Base-by-base conservation (phyloP, 2,113 vertebrate species). In the Upupa epops region DNA sequence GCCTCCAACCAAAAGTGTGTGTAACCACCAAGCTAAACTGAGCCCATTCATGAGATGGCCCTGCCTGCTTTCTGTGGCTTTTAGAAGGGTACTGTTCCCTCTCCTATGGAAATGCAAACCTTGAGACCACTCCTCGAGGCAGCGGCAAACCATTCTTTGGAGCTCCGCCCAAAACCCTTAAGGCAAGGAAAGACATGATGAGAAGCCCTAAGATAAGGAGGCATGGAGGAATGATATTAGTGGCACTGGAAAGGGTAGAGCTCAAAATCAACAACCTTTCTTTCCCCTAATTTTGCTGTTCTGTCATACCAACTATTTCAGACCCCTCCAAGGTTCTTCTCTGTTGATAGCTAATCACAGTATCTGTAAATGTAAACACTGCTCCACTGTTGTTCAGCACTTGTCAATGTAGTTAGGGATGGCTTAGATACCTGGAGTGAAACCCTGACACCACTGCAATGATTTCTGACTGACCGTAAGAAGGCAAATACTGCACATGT, bases 1-100 rank as follows among this genome's bases (percentile, higher is more conserved):
- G 51, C 34, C 46, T 72, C 20, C 0, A 5, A 89, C 46, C 51
- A 42, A 0, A 0, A 60, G 31, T 1, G 1, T 5, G 6, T 17
- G 42, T 25, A 63, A 17, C 48, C 32, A 59, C 6, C 0, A 0
- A 13, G 31, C 46, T 56, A 86, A 83, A 81, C 9, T 1, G 1
- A 93, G 56, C 24, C 29, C n/a, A 19, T 18, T 31, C 0, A 0
- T 11, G 22, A 80, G 29, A 51, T 0, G 2, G 52, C 32, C 32
- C 7, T 0, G 3, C 40, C 32, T 49, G 16, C 19, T 26, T 76
- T 49, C 51, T 4, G 8, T 5, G 12, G 2, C 52, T 88, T 74
- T 90, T 5, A 78, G 32, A 70, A 83, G 4, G n/a, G n/a, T 52
- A 6, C 17, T 86, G 32, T 13, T 60, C 32, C 49, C 8, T 9